A percentile compares a stretch with the other conserved stretches of the same genome.
Evolutionary conservation across 2,113 vertebrate species (phyloP).

Genomic region (Lasiurus cinereus): DNA sequence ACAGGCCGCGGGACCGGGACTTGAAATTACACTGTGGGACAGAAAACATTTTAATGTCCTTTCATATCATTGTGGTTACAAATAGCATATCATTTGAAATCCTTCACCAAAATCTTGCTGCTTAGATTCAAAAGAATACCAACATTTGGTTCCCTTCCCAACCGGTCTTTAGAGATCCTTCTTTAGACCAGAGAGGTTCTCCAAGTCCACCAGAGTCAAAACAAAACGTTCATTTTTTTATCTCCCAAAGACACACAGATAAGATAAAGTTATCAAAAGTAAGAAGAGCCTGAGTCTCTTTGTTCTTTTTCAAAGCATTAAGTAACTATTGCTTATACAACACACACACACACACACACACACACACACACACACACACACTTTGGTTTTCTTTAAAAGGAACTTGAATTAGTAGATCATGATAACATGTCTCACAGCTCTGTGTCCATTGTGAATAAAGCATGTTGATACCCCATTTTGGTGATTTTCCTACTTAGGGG

Average conservation of each 20-base stretch:
- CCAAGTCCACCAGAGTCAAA: conserved; percentile 60
- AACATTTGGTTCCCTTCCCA: conserved; percentile 70
- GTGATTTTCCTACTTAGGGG: background rate
- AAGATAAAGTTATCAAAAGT: conserved; percentile 53
- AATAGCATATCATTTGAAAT: conserved; percentile 71
- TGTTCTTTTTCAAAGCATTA: conserved; percentile 32
- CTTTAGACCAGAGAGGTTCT: conserved; percentile 68
- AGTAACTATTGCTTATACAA: conserved; percentile 4
- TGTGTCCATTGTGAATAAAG: background rate
- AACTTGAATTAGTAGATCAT: background rate
- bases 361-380: too few species aligned
- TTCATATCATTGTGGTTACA: conserved; percentile 74
- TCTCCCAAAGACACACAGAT: background rate
- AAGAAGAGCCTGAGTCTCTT: conserved; percentile 11
- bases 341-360: background rate
- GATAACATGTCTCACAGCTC: background rate
- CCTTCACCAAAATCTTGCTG: conserved; percentile 61
- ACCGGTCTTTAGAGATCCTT: conserved; percentile 72
- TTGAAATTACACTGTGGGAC: conserved; percentile 66
- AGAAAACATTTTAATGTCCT: conserved; percentile 72
- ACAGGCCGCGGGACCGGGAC: background rate
- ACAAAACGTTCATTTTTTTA: conserved; percentile 36
- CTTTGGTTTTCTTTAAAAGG: conserved; percentile 4
- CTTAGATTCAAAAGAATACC: conserved; percentile 73
- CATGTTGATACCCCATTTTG: background rate